Conservation (phyloP, 1,140 invertebrate species). For the Periplaneta americana region DNA sequence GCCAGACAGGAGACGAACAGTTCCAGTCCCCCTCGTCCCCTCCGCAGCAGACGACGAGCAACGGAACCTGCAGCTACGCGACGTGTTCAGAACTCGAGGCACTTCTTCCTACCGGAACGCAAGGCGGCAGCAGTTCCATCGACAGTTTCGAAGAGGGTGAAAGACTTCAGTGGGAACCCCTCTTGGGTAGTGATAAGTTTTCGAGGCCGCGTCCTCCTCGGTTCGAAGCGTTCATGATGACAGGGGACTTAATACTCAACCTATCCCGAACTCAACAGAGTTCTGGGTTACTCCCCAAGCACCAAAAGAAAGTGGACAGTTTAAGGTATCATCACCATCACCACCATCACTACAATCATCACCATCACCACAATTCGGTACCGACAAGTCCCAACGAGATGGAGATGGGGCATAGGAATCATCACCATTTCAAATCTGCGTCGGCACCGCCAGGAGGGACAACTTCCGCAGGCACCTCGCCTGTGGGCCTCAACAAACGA, state of each 20-base stretch:
- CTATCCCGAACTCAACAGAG: conserved; percentile 70
- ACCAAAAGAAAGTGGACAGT: conserved; percentile 58
- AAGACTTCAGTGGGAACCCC: conserved; percentile 47
- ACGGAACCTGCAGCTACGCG: conserved; percentile 41
- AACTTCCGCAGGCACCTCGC: conserved; percentile 49
- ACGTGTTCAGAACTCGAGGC: conserved; percentile 42
- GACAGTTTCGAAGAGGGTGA: conserved; percentile 44
- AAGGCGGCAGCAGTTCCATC: conserved; percentile 1
- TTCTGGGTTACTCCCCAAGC: conserved; percentile 50
- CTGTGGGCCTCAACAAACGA: conserved; percentile 42
- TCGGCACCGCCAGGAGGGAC: conserved; percentile 31
- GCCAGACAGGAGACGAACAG: conserved; percentile 16
- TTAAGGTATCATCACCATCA: conserved; percentile 34
- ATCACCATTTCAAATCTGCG: conserved; percentile 19
- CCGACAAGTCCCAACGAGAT: conserved; percentile 73
- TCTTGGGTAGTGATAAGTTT: conserved; percentile 38
- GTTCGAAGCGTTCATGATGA: conserved; percentile 96
- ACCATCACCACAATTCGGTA: conserved; percentile 60
- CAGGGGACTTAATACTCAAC: conserved; percentile 91
- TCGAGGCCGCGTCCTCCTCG: conserved; percentile 34
- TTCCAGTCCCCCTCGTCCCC: background rate
- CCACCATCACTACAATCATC: conserved; percentile 41
- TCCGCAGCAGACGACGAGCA: conserved; percentile 31
- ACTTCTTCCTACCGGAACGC: conserved; percentile 34
- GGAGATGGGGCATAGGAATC: conserved; percentile 39